Base-by-base conservation (phyloP, 2,113 vertebrate genomes). In the Corydoras maculifer region DNA sequence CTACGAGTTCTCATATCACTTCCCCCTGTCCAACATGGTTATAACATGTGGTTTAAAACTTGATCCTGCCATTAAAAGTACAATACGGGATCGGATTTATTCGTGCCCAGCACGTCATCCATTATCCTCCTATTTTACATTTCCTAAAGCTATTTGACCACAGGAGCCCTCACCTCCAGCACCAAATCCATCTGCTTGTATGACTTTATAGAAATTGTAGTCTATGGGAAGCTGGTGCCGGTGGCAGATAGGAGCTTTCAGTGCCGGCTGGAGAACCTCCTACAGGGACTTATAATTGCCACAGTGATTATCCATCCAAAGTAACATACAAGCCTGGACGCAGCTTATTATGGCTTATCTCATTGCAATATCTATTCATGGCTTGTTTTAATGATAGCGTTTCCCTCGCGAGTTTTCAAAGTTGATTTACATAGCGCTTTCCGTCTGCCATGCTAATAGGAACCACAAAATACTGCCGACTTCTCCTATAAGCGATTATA, bases 81-180 rank as follows among this genome's bases (percentile, higher is more conserved):
- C 57, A 69, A 75, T 72, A 15, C 10, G 25, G 18, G 58, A 64
- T 72, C 35, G 75, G 81, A 85, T 79, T 84, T 81, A 86, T 83
- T 83, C 75, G 10, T 48, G 61, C 71, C 73, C 80, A 82, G 70
- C 72, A 43, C 72, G 75, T 82, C 76, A 81, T 84, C 75, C 82
- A 85, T 86, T 83, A 86, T 82, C 83, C 80, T 70, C 72, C 77
- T 84, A 80, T 84, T 86, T 86, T 84, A 81, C 83, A 86, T 87
- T 82, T 87, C 81, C 83, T 75, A 70, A 76, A 83, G 79, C 80
- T 79, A 77, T 81, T 74, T 69, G 80, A 78, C 75, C 81, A 69
- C 79, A 80, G 82, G 71, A 74, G 78, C 69, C 70, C 76, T 84
- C 80, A 81, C 83, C 86, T 83, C 76, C 82, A 81, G 79, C 83